Conservation (phyloP, 2,888 invertebrate genomes). For the Rhagophthalmus giganteus region DNA sequence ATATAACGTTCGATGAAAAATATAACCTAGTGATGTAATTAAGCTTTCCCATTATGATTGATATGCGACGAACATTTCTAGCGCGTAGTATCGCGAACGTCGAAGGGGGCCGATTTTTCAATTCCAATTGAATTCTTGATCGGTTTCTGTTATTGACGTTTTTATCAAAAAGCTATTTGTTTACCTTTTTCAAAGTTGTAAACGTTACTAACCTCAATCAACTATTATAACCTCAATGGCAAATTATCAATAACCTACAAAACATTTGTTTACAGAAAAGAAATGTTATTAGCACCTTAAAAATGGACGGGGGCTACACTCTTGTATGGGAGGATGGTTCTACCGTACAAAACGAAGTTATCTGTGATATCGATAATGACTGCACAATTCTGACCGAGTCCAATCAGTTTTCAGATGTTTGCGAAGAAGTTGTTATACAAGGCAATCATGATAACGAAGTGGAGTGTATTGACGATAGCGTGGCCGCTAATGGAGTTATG, state of each 20-base stretch:
- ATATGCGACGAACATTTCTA: constrained; percentile 46
- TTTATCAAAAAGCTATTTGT: constrained; percentile 42
- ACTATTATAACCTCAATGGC: constrained; percentile 57
- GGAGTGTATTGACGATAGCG: constrained; percentile 20
- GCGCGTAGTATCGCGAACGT: constrained; percentile 45
- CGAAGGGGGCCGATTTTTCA: too few species aligned
- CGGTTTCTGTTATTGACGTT: too few species aligned
- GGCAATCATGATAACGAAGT: constrained; percentile 42
- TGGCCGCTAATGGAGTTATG: constrained; percentile 43
- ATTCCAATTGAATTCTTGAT: too few species aligned
- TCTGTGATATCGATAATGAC: constrained; percentile 59
- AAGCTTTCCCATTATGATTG: constrained; percentile 44
- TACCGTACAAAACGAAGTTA: constrained; percentile 55
- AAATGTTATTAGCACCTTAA: constrained; percentile 13
- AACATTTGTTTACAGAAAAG: constrained; percentile 15
- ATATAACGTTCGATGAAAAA: too few species aligned
- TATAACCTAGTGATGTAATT: constrained; percentile 49
- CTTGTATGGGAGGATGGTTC: constrained; percentile 53
- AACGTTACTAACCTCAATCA: constrained; percentile 55
- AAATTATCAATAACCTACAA: constrained; percentile 51
- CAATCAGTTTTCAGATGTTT: constrained; percentile 53
- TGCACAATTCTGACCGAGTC: constrained; percentile 51
- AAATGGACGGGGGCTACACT: constrained; percentile 52
- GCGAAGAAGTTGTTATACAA: constrained; percentile 55
- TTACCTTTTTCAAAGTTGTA: constrained; percentile 53